These are phyloP conservation scores for Triplophysa rosa DNA, from an alignment of 2,113 vertebrate species.

Conservation along the genomic window DNA sequence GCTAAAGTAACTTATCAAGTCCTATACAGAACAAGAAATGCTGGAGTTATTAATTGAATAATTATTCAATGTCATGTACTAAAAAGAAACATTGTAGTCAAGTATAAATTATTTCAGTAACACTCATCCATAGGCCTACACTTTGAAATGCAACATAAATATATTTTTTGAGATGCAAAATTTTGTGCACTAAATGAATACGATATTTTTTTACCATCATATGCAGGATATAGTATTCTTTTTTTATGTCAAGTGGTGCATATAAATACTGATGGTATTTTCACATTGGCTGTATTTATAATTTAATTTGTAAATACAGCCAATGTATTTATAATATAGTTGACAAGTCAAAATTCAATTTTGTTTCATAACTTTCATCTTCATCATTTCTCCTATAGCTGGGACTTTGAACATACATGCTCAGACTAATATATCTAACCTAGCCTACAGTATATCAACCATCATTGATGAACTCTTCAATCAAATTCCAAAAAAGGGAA, in stretches of 20 bases:
- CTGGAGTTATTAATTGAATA: slow-evolving; percentile 40
- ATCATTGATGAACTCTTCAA: too few species aligned
- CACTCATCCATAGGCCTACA: too few species aligned
- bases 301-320: too few species aligned
- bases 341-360: too few species aligned
- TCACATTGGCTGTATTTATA: too few species aligned
- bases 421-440: not conserved
- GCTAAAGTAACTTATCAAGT: not conserved
- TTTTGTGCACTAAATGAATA: slow-evolving; percentile 28
- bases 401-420: not conserved
- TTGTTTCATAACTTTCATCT: too few species aligned
- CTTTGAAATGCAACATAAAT: too few species aligned
- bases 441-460: too few species aligned
- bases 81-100: slow-evolving; percentile 1
- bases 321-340: too few species aligned
- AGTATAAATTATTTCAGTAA: not conserved
- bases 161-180: slow-evolving; percentile 43
- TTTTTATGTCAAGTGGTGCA: too few species aligned
- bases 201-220: slow-evolving; percentile 27
- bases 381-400: not conserved
- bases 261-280: too few species aligned
- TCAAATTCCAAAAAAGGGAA: not conserved
- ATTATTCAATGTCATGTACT: slow-evolving; percentile 50
- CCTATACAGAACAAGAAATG: not conserved
- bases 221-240: too few species aligned